Conservation (phyloP, 2,797 vertebrate genomes). For the Phylloscopus collybita region DNA sequence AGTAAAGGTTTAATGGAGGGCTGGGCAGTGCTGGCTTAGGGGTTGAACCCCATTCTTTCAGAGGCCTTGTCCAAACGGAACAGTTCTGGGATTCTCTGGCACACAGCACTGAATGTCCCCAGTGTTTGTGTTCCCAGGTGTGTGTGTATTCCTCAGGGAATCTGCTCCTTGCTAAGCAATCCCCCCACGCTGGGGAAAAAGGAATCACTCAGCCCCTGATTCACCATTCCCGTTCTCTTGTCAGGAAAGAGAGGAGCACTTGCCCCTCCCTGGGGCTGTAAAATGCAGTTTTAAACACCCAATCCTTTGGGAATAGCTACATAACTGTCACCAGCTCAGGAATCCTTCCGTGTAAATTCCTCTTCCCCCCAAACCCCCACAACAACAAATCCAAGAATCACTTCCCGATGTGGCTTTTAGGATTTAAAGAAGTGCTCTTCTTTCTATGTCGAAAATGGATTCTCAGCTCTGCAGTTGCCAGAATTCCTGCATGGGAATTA, state of each 20-base stretch:
- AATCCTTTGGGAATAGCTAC: neutral
- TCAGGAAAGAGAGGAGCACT: neutral
- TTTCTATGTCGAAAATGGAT: neutral
- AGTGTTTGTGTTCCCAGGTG: neutral
- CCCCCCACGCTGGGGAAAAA: neutral
- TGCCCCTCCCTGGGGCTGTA: neutral
- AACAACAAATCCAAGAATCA: neutral
- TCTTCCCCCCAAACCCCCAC: neutral
- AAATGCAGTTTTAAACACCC: neutral
- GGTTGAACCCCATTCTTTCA: rapidly evolving
- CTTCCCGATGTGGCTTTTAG: neutral
- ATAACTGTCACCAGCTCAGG: neutral
- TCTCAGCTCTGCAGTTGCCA: neutral
- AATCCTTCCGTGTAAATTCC: neutral
- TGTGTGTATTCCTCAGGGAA: neutral
- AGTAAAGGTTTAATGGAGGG: neutral
- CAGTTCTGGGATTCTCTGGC: neutral
- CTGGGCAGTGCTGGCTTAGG: neutral
- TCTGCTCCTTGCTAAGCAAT: neutral
- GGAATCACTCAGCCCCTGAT: neutral
- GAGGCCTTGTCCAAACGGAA: neutral
- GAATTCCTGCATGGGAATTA: neutral
- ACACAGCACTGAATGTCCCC: neutral
- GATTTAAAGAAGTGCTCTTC: neutral
- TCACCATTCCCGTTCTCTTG: neutral